Percentiles rank a stretch among this genome's conserved stretches.
Evolutionary conservation across 2,113 vertebrate genomes (phyloP).

Genomic region (Mormyrus iriodes): DNA sequence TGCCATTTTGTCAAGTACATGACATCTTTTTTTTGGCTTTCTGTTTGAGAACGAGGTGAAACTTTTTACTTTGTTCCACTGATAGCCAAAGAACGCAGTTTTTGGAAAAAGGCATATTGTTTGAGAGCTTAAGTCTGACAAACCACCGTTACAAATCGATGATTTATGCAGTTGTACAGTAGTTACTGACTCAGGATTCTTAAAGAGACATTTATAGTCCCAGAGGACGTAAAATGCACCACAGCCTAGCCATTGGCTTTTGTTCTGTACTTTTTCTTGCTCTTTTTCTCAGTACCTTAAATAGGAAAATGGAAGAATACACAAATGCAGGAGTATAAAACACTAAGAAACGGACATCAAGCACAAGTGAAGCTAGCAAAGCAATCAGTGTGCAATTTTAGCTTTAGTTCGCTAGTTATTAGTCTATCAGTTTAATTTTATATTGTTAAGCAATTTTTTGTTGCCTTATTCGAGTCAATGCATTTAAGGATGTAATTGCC

Average conservation of each 20-base stretch:
- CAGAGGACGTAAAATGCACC: neutral
- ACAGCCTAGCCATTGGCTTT: neutral
- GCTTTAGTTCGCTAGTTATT: neutral
- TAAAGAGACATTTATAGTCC: neutral
- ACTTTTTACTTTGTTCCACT: neutral
- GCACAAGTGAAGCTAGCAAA: neutral
- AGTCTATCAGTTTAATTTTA: neutral
- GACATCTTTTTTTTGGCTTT: neutral
- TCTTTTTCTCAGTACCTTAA: neutral
- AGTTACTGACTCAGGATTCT: neutral
- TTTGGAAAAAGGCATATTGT: neutral
- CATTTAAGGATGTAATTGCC: neutral
- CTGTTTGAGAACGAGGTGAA: neutral
- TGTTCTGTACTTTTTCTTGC: neutral
- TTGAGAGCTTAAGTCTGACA: neutral
- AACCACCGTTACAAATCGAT: too few relatives aligned
- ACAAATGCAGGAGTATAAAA: neutral
- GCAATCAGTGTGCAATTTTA: neutral
- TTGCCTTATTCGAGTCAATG: neutral
- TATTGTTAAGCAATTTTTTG: neutral
- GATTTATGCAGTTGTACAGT: neutral
- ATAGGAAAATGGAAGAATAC: neutral
- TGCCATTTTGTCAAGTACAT: neutral
- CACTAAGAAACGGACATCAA: neutral
- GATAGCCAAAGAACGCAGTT: neutral